Base-by-base conservation (phyloP, 1,140 invertebrate species). In the Cardiocondyla obscurior region DNA sequence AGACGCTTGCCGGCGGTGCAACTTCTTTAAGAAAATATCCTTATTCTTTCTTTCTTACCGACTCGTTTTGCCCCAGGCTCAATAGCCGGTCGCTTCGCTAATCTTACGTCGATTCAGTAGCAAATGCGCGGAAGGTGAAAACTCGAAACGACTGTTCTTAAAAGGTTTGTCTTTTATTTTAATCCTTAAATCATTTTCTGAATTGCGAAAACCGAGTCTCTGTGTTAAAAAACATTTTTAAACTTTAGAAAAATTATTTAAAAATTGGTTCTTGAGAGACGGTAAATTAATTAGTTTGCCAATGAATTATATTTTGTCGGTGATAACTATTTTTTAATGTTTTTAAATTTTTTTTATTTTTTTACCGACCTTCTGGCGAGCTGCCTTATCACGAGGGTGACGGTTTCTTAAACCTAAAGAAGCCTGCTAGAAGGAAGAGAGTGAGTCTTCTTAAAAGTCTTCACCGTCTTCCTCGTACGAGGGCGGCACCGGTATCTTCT, bases 21-120 rank as follows among this genome's bases (percentile, higher is more conserved):
- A 90, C 90, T 91, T 93, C 92, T 93, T 94, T 91, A 93, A 94
- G 92, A 93, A 90, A 90, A 82, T 82, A 79, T 90, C 76, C 82
- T 79, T 84, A 88, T 93, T 93, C 90, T 94, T 93, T 92, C 93
- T 92, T 92, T 93, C 90, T 94, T 94, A 94, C 92, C 93, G 93
- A 94, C 93, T 55, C 67, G 44, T 55, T 85, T 55, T 55, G 62
- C 46, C 10, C 22, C 16, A 19, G 36, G 22, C 10, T 67, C 49
- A 60, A 67, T 67, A 67, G 33, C 25, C 30, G 44, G 39, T 53
- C 74, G 39, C 22, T 16, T n/a, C n/a, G n/a, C 19, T 79, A 69
- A 77, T 79, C 74, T 79, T 79, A 79, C 74, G 74, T 79, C 74
- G 74, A 69, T 79, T 49, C 62, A 55, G 36, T n/a, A 79, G 46